Evolutionary conservation across 92 coral and sea anemone genomes (phyloP).

Genomic region (Paramuricea clavata): DNA sequence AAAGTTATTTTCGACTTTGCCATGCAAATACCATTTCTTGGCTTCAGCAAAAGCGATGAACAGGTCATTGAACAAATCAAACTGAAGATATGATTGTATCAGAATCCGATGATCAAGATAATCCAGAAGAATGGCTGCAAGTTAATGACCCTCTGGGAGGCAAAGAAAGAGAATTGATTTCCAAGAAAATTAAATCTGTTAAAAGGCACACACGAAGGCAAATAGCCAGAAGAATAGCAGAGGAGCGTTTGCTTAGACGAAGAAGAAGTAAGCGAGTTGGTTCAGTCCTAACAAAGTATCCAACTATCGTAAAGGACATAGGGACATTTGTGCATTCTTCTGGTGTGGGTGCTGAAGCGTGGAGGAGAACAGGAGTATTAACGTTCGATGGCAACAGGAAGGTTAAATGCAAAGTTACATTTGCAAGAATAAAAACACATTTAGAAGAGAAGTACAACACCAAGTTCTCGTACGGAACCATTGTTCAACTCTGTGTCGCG

Average conservation of each 20-base stretch:
- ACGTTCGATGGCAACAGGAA: slow-evolving; percentile 50
- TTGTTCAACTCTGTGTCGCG: slow-evolving; percentile 51
- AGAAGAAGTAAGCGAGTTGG: slow-evolving; percentile 45
- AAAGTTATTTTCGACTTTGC: no score
- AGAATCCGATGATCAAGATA: slow-evolving; percentile 48
- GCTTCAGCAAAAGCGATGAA: not conserved
- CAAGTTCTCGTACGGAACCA: slow-evolving; percentile 39
- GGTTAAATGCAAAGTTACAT: slow-evolving; percentile 31
- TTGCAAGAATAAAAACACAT: slow-evolving; percentile 14
- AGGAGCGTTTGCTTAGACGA: slow-evolving; percentile 25
- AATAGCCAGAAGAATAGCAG: slow-evolving; percentile 23
- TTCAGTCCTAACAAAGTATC: not conserved
- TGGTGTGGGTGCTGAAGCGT: slow-evolving; percentile 44
- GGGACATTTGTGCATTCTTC: slow-evolving; percentile 8
- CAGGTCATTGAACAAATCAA: slow-evolving; percentile 19
- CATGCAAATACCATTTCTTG: no score
- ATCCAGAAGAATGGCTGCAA: slow-evolving; percentile 60
- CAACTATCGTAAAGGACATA: slow-evolving; percentile 34
- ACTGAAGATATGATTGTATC: slow-evolving; percentile 41
- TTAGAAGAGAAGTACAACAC: slow-evolving; percentile 24
- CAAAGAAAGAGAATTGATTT: slow-evolving; percentile 28
- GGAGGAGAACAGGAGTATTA: slow-evolving; percentile 43
- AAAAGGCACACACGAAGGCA: slow-evolving; percentile 8
- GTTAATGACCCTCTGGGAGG: slow-evolving; percentile 34
- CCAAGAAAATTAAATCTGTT: not conserved